Evolutionary conservation across 2,888 invertebrate genomes (phyloP).

Genomic region (Periphyllus acericola): DNA sequence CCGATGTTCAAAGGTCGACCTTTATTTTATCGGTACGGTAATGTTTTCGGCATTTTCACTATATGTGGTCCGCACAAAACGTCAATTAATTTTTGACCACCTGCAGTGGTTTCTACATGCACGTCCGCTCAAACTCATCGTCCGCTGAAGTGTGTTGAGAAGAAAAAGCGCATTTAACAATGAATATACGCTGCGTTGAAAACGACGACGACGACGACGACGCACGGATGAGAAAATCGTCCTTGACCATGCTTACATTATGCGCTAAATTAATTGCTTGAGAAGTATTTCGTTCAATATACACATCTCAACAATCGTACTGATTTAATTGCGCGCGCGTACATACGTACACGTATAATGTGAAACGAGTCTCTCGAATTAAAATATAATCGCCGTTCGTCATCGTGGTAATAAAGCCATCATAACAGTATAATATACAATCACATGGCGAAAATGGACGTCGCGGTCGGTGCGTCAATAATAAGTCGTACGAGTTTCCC

Average conservation of each 20-base stretch:
- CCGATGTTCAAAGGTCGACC: constrained; percentile 45
- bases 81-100: not conserved
- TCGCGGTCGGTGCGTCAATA: too few relatives aligned
- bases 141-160: constrained; percentile 22
- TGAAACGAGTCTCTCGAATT: not conserved
- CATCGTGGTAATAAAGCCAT: not conserved
- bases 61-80: constrained; percentile 34
- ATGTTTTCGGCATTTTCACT: constrained; percentile 50
- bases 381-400: not conserved
- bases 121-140: not conserved
- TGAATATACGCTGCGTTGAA: too few relatives aligned
- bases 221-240: not conserved
- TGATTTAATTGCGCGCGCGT: not conserved
- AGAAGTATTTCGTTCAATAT: not conserved
- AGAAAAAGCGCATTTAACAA: not conserved
- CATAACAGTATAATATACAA: too few relatives aligned
- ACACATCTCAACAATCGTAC: not conserved
- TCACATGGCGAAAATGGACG: not conserved
- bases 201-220: not conserved
- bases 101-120: not conserved
- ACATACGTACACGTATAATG: too few relatives aligned
- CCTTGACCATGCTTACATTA: constrained; percentile 15
- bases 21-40: constrained; percentile 2
- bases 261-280: not conserved
- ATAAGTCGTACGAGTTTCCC: too few relatives aligned